Percentiles rank a stretch among this genome's conserved stretches.
Evolutionary conservation across 2,888 invertebrate genomes (phyloP).

Genomic region (Rhaphigaster nebulosa): DNA sequence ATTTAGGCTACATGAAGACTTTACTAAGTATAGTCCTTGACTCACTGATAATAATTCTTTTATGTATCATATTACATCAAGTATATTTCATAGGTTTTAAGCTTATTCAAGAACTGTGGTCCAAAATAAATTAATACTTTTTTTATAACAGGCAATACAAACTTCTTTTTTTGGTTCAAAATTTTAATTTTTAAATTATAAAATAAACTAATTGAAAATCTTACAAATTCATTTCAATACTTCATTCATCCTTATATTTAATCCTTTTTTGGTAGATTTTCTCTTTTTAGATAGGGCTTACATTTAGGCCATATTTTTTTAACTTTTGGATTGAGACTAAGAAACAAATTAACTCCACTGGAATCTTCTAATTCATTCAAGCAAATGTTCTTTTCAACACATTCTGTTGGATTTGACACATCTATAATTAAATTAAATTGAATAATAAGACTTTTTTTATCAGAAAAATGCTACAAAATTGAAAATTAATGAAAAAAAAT

Average conservation of each 20-base stretch:
- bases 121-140: neutral
- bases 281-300: conserved; percentile 3
- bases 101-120: neutral
- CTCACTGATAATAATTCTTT: no score
- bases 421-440: neutral
- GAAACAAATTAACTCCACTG: neutral
- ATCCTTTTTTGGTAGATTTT: neutral
- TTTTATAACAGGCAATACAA: neutral
- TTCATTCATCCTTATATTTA: neutral
- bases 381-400: neutral
- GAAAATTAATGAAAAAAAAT: neutral
- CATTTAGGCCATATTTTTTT: conserved; percentile 39
- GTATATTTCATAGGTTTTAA: neutral
- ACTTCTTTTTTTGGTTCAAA: neutral
- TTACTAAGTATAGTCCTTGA: no score
- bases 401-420: neutral
- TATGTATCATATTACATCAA: neutral
- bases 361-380: conserved; percentile 15
- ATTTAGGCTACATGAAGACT: no score
- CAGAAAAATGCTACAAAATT: no score
- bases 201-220: neutral
- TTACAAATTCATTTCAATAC: neutral
- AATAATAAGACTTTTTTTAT: neutral
- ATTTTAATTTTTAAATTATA: neutral
- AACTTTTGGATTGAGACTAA: neutral